A percentile compares a stretch with the other conserved stretches of the same genome.
Evolutionary conservation across 2,113 vertebrate species (phyloP).

Genomic region (Harpagus bidentatus): DNA sequence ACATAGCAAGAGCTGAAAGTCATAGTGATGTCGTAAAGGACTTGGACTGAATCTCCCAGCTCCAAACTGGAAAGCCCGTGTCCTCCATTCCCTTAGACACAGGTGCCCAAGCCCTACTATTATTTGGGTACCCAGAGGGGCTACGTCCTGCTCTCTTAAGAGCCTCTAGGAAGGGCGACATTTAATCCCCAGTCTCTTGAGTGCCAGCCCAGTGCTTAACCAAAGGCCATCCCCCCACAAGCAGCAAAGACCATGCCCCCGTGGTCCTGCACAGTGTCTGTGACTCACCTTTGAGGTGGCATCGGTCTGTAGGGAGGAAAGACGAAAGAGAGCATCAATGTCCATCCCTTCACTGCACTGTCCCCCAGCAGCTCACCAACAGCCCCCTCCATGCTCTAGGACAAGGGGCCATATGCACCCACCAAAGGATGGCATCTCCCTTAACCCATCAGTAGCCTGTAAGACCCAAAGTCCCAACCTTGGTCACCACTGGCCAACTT

Average conservation of each 20-base stretch:
- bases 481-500: not conserved
- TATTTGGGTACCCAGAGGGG: no score
- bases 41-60: not conserved
- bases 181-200: not conserved
- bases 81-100: not conserved
- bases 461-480: not conserved
- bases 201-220: not conserved
- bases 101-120: not conserved
- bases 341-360: not conserved
- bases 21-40: not conserved
- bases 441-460: not conserved
- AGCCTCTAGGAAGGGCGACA: not conserved
- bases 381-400: not conserved
- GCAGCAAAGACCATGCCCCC: not conserved
- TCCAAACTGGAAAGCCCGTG: not conserved
- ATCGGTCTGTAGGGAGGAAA: slow-evolving; percentile 6
- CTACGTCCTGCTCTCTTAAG: not conserved
- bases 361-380: not conserved
- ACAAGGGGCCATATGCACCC: rapidly evolving
- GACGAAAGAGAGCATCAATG: not conserved
- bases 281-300: slow-evolving; percentile 61
- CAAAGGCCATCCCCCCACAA: not conserved
- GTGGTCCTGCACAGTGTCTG: rapidly evolving
- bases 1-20: not conserved
- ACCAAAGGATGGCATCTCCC: not conserved